Evolutionary conservation across 53 echinoderm and acorn worm genomes (phyloP).

Genomic region (Holothuria scabra): DNA sequence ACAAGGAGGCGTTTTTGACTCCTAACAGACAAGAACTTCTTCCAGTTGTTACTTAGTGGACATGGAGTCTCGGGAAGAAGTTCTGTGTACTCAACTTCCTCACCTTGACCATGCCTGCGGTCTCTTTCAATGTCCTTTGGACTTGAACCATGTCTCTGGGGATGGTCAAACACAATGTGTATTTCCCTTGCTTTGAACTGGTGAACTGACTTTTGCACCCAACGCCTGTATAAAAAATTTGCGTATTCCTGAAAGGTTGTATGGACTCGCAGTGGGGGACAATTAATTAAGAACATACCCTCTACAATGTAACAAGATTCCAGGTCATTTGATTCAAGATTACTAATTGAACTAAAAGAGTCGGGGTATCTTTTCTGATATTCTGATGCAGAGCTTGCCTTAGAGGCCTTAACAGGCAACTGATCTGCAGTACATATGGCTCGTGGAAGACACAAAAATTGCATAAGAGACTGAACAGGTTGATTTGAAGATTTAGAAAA

Average conservation of each 20-base stretch:
- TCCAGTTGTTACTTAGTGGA: background rate
- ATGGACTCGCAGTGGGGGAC: background rate
- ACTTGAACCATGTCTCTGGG: constrained; percentile 37
- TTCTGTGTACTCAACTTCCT: background rate
- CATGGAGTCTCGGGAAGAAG: background rate
- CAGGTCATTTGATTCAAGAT: background rate
- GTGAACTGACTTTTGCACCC: background rate
- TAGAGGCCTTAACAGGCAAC: constrained; percentile 19
- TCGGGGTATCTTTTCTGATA: no score
- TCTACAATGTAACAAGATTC: no score
- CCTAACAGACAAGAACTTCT: background rate
- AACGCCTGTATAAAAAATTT: constrained; percentile 4
- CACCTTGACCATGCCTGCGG: constrained; percentile 27
- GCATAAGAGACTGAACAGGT: constrained; percentile 28
- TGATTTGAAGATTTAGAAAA: constrained; percentile 28
- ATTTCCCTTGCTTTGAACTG: constrained; percentile 36
- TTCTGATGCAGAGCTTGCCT: constrained; percentile 13
- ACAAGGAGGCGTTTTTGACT: background rate
- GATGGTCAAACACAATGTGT: constrained; percentile 59
- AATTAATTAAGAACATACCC: constrained; percentile 12
- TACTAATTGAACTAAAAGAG: no score
- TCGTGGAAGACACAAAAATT: constrained; percentile 22
- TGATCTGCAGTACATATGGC: constrained; percentile 25
- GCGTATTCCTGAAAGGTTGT: background rate
- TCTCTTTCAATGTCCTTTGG: constrained; percentile 47